Evolutionary conservation across 2,888 invertebrate species (phyloP).

Genomic region (Oscheius sp.): DNA sequence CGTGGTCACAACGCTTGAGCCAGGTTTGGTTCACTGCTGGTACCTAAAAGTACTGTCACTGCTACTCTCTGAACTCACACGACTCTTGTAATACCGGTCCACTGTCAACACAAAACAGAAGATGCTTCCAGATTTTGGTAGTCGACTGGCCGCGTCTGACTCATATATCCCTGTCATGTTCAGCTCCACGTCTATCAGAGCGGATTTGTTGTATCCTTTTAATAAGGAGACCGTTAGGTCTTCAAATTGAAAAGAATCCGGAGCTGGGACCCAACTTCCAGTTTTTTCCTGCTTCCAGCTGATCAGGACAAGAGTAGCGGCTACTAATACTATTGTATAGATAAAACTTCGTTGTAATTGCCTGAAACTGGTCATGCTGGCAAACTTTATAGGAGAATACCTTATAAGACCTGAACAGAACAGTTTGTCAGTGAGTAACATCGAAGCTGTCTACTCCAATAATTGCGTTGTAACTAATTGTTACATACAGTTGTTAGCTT

Average conservation of each 20-base stretch:
- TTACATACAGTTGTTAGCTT: not conserved
- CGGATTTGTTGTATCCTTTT: not conserved
- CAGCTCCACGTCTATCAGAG: not conserved
- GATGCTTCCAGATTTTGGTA: not conserved
- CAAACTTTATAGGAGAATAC: not conserved
- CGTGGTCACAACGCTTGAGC: slow-evolving; percentile 19
- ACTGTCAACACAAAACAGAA: slow-evolving; percentile 15
- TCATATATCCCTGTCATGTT: not conserved
- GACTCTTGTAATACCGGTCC: not conserved
- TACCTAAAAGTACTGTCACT: not conserved
- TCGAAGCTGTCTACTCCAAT: not conserved
- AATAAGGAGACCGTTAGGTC: not conserved
- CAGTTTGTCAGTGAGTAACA: not conserved
- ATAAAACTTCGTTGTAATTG: not conserved
- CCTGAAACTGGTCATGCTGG: not conserved
- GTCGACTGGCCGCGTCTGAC: slow-evolving; percentile 2
- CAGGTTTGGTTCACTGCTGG: slow-evolving; percentile 8
- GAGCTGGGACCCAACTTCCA: not conserved
- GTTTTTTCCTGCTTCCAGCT: not conserved
- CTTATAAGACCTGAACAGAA: not conserved
- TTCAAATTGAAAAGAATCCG: too few species aligned
- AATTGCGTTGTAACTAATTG: not conserved
- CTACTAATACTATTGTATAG: not conserved
- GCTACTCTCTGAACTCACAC: not conserved
- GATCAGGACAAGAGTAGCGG: not conserved